Percentiles rank a stretch among this genome's conserved stretches.
phyloP scores from a whole-genome alignment of 2,797 vertebrate species.

The Chrosomus eos region DNA sequence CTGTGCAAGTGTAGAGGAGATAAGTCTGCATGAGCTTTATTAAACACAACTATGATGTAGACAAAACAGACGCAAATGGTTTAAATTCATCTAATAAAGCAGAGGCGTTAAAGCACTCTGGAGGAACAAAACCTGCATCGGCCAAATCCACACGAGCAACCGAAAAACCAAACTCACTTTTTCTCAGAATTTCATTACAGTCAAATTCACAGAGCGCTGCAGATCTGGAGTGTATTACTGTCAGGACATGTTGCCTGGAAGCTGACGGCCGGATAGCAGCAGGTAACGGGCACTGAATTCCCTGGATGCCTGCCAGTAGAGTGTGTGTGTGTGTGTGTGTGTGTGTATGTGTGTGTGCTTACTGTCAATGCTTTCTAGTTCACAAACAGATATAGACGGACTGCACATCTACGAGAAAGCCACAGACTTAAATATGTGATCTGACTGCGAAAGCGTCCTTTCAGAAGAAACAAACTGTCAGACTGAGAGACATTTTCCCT shows the following conservation, averaged over 20 bases:
- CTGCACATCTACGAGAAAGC: not conserved
- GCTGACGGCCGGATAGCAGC: slow-evolving; percentile 34
- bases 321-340: slow-evolving; percentile 25
- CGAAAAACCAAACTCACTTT: slow-evolving; percentile 74
- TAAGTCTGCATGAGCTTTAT: not conserved
- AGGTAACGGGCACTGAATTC: slow-evolving; percentile 37
- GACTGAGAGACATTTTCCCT: not conserved
- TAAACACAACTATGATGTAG: slow-evolving; percentile 4
- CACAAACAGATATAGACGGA: not conserved
- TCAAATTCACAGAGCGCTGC: slow-evolving; percentile 69
- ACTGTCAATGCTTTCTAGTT: slow-evolving; percentile 8
- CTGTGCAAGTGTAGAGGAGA: not conserved
- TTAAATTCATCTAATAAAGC: slow-evolving; percentile 11
- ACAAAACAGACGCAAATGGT: not conserved
- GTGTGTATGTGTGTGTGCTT: slow-evolving; percentile 13
- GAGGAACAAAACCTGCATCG: slow-evolving; percentile 5
- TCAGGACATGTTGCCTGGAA: slow-evolving; percentile 52
- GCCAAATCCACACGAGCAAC: slow-evolving; percentile 59
- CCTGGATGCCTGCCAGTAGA: slow-evolving; percentile 30
- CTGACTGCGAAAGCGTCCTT: not conserved
- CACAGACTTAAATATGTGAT: not conserved
- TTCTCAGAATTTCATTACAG: slow-evolving; percentile 72
- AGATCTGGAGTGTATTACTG: slow-evolving; percentile 74
- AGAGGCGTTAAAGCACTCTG: not conserved
- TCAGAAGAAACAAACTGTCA: not conserved